phyloP scores from a whole-genome alignment of 2,113 vertebrate species.

The Nesoenas mayeri region DNA sequence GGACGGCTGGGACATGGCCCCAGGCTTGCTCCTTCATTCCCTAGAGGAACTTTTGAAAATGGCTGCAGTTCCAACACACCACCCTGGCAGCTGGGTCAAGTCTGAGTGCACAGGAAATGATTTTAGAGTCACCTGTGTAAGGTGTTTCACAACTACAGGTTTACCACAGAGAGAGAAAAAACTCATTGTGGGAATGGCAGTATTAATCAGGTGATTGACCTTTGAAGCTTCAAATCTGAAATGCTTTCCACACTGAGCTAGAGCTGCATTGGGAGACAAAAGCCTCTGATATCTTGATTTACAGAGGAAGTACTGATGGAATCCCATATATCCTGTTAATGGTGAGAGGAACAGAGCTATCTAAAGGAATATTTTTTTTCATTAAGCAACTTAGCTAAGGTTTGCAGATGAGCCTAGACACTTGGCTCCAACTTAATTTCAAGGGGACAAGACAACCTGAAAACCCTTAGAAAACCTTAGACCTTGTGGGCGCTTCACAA shows the following conservation, averaged over 20 bases:
- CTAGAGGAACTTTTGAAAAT: neutral
- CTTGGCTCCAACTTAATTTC: slow-evolving; percentile 19
- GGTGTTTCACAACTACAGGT: neutral
- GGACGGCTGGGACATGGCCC: neutral
- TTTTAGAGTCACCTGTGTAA: neutral
- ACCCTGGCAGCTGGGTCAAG: neutral
- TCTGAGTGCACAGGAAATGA: neutral
- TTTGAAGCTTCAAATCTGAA: neutral
- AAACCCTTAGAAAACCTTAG: neutral
- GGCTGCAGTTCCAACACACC: neutral
- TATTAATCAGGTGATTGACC: slow-evolving; percentile 32
- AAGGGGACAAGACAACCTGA: neutral
- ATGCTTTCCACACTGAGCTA: neutral
- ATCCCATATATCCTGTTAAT: slow-evolving; percentile 35
- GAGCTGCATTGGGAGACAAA: neutral
- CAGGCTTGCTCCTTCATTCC: neutral
- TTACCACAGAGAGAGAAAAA: slow-evolving; percentile 5
- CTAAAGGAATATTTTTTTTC: neutral
- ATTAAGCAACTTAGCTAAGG: slow-evolving; percentile 1
- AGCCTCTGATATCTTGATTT: slow-evolving; percentile 16
- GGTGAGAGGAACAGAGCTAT: slow-evolving; percentile 8
- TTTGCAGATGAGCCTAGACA: neutral
- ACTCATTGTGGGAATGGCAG: neutral
- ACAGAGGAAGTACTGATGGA: slow-evolving; percentile 18
- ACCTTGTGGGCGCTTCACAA: neutral